Evolutionary conservation across 2,888 invertebrate species (phyloP).

Genomic region (Diogma glabrata): DNA sequence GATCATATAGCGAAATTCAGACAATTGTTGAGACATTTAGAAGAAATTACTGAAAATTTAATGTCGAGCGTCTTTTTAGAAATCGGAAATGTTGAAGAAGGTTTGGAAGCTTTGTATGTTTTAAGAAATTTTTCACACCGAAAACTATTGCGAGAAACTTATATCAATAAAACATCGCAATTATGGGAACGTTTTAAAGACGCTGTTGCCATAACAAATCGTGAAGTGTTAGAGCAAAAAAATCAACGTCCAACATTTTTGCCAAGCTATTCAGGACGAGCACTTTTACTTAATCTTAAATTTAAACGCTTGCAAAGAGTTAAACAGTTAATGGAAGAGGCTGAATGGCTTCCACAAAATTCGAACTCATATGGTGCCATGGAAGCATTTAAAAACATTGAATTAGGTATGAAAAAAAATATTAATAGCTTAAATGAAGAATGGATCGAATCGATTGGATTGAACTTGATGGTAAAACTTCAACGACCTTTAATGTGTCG

Average conservation of each 20-base stretch:
- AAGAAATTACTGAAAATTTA: constrained; percentile 74
- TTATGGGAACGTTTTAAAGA: constrained; percentile 66
- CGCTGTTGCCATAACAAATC: constrained; percentile 62
- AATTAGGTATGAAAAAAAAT: constrained; percentile 30
- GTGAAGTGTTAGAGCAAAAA: constrained; percentile 49
- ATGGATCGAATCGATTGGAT: constrained; percentile 48
- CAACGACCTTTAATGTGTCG: constrained; percentile 63
- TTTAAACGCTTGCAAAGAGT: constrained; percentile 49
- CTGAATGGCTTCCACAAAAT: constrained; percentile 67
- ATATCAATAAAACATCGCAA: constrained; percentile 53
- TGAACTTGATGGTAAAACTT: constrained; percentile 45
- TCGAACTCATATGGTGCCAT: constrained; percentile 60
- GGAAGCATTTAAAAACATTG: constrained; percentile 21
- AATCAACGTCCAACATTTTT: constrained; percentile 51
- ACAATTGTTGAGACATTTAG: constrained; percentile 40
- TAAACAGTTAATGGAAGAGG: constrained; percentile 53
- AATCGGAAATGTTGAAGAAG: constrained; percentile 69
- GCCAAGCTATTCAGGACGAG: constrained; percentile 62
- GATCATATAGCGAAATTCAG: constrained; percentile 35
- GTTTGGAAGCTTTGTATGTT: constrained; percentile 61
- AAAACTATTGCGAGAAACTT: constrained; percentile 55
- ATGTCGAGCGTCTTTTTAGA: constrained; percentile 66
- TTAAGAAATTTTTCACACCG: constrained; percentile 68
- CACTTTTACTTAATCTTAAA: constrained; percentile 54
- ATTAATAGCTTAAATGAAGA: constrained; percentile 42